A percentile compares a stretch with the other conserved stretches of the same genome.
Evolutionary conservation across 2,888 invertebrate species (phyloP).

Genomic region (Hypselothyrea guttata): DNA sequence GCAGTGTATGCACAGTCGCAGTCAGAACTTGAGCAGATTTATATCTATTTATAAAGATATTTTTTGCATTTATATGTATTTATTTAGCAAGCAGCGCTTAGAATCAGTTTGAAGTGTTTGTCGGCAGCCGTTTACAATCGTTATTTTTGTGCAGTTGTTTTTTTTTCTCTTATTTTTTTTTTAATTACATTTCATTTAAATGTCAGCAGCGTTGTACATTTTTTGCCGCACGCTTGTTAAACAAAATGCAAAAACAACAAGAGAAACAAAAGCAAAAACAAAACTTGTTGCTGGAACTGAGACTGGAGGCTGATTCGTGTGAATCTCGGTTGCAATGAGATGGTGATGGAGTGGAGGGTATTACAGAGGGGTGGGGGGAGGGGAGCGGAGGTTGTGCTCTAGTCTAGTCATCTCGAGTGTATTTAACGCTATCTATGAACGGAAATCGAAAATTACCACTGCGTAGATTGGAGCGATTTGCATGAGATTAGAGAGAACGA

Average conservation of each 20-base stretch:
- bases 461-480: constrained; percentile 73
- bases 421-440: constrained; percentile 66
- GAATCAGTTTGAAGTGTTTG: constrained; percentile 44
- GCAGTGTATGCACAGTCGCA: too few relatives aligned
- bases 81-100: constrained; percentile 31
- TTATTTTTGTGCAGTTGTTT: constrained; percentile 16
- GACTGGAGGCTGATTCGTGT: constrained; percentile 44
- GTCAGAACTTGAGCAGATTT: constrained; percentile 11
- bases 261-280: constrained; percentile 8
- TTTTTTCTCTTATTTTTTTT: constrained; percentile 23
- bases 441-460: constrained; percentile 79
- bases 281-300: constrained; percentile 56
- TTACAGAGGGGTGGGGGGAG: constrained; percentile 6
- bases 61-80: constrained; percentile 37
- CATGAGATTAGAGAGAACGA: constrained; percentile 63
- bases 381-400: constrained; percentile 8
- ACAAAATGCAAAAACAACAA: constrained; percentile 46
- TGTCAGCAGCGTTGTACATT: constrained; percentile 64
- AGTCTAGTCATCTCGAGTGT: constrained; percentile 40
- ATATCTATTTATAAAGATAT: constrained; percentile 13
- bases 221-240: constrained; percentile 53
- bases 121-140: constrained; percentile 16
- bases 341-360: too few relatives aligned
- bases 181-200: constrained; percentile 76
- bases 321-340: too few relatives aligned